Evolutionary conservation across 2,888 invertebrate species (phyloP).

Genomic region (Reticulitermes lucifugus): DNA sequence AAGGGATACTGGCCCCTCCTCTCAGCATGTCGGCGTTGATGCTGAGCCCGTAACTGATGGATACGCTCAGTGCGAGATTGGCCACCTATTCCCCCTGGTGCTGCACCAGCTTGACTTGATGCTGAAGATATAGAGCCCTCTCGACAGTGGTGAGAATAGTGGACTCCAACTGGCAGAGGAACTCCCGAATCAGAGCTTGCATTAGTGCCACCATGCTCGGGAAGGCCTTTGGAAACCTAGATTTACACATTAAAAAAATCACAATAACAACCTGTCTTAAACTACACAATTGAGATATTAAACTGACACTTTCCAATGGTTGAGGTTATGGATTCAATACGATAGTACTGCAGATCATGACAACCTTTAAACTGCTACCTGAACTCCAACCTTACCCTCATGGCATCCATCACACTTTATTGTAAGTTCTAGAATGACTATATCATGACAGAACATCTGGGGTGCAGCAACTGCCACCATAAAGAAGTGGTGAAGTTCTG

Average conservation of each 20-base stretch:
- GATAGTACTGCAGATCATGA: too few species aligned
- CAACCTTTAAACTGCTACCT: too few species aligned
- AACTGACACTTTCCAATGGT: too few species aligned
- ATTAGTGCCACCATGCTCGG: background rate
- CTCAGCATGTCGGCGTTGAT: slow-evolving; percentile 70
- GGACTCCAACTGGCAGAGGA: slow-evolving; percentile 7
- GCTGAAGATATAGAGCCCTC: slow-evolving; percentile 48
- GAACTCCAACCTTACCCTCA: too few species aligned
- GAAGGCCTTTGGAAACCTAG: background rate
- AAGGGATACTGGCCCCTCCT: slow-evolving; percentile 70
- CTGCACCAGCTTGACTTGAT: slow-evolving; percentile 37
- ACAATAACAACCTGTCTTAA: background rate
- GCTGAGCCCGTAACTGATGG: slow-evolving; percentile 66
- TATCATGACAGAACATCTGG: too few species aligned
- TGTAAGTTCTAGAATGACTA: too few species aligned
- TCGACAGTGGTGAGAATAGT: slow-evolving; percentile 38
- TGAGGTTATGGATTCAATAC: too few species aligned
- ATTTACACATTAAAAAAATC: background rate
- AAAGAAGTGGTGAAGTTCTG: too few species aligned
- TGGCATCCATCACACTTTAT: too few species aligned
- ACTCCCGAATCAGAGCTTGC: background rate
- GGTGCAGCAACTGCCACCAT: too few species aligned
- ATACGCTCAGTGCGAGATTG: slow-evolving; percentile 63
- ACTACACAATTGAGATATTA: too few species aligned
- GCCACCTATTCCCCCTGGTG: background rate